A percentile compares a stretch with the other conserved stretches of the same genome.
Evolutionary conservation across 2,113 vertebrate genomes (phyloP).

Genomic region (Hydrochoerus hydrochaeris): DNA sequence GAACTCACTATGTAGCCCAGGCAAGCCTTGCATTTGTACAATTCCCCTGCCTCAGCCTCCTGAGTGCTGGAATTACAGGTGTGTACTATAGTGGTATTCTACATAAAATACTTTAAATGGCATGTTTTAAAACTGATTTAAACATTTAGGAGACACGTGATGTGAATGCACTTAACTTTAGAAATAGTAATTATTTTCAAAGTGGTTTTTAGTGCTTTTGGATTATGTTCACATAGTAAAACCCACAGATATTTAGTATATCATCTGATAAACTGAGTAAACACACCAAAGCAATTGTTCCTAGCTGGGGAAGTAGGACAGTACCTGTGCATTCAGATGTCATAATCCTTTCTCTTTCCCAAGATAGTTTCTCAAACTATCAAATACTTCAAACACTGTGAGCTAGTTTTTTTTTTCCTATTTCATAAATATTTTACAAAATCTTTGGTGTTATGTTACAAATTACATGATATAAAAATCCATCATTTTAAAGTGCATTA

Average conservation of each 20-base stretch:
- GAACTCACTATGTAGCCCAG: neutral
- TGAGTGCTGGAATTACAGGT: neutral
- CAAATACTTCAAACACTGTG: neutral
- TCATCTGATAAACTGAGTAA: neutral
- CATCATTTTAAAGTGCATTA: neutral
- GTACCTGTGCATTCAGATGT: fast-evolving
- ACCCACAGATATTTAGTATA: neutral
- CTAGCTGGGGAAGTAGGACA: neutral
- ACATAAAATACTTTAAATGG: constrained; percentile 5
- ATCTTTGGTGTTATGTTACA: neutral
- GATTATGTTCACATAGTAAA: neutral
- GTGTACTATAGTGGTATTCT: neutral
- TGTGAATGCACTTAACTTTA: neutral
- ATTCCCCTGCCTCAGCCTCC: neutral
- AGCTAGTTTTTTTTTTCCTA: neutral
- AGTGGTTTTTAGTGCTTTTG: neutral
- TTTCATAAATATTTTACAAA: neutral
- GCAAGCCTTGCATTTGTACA: neutral
- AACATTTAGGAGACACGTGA: constrained; percentile 14
- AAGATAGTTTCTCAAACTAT: neutral
- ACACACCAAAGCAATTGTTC: fast-evolving
- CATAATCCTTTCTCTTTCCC: neutral
- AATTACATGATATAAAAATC: neutral
- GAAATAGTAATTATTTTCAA: constrained; percentile 18
- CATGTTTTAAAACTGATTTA: neutral